Conservation (phyloP, 1,140 invertebrate species). For the Adelges cooleyi region DNA sequence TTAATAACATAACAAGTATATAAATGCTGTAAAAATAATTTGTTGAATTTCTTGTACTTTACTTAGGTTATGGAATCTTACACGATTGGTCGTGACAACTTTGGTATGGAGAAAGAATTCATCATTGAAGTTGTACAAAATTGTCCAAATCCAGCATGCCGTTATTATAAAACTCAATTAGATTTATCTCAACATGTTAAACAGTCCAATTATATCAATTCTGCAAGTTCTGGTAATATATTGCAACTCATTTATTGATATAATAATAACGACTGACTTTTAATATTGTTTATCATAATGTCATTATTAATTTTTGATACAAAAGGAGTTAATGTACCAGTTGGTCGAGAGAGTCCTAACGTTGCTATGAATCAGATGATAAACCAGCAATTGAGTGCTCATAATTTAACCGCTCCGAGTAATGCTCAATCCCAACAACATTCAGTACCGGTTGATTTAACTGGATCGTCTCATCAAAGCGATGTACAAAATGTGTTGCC, state of each 20-base stretch:
- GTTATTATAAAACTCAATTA: constrained; percentile 73
- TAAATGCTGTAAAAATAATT: neutral
- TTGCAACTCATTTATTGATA: neutral
- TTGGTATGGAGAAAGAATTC: constrained; percentile 81
- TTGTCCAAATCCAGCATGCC: constrained; percentile 70
- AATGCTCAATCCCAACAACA: neutral
- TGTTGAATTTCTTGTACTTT: neutral
- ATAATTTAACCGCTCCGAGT: neutral
- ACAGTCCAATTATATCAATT: constrained; percentile 19
- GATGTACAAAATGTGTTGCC: constrained; percentile 3
- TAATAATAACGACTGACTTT: neutral
- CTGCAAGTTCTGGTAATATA: constrained; percentile 5
- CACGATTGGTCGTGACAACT: constrained; percentile 70
- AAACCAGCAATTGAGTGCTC: constrained; percentile 1
- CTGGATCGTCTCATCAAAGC: constrained; percentile 4
- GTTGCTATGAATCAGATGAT: constrained; percentile 20
- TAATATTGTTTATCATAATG: neutral
- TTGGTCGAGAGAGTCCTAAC: constrained; percentile 20
- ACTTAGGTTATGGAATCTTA: constrained; percentile 64
- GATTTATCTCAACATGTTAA: constrained; percentile 32
- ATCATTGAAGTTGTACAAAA: constrained; percentile 76
- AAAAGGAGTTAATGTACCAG: neutral
- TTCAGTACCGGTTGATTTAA: constrained; percentile 11
- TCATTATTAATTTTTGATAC: neutral
- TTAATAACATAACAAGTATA: no score